These are phyloP conservation scores for Hymenopus coronatus DNA, from an alignment of 2,888 invertebrate genomes.

Conservation along the genomic window DNA sequence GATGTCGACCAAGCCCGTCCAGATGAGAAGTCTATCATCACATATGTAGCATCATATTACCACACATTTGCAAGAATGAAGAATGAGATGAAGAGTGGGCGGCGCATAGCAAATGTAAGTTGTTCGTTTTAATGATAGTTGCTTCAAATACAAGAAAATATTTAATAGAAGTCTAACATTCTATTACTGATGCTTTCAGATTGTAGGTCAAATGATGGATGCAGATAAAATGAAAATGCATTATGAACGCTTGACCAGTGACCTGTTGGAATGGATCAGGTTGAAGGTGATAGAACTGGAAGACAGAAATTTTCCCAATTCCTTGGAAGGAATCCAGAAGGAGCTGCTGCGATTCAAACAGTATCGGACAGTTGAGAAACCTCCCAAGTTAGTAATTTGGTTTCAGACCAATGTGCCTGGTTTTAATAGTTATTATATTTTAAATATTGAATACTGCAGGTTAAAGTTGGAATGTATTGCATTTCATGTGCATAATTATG, in stretches of 20 bases:
- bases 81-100: slow-evolving; percentile 96
- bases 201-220: slow-evolving; percentile 94
- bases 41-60: slow-evolving; percentile 98
- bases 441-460: neutral
- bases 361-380: slow-evolving; percentile 95
- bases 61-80: slow-evolving; percentile 99
- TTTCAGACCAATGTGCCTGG: neutral
- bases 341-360: slow-evolving; percentile 88
- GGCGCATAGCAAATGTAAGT: slow-evolving; percentile 92
- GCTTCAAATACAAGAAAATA: neutral
- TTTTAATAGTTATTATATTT: neutral
- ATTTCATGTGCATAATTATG: too few species aligned
- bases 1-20: slow-evolving; percentile 92
- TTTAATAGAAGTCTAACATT: neutral
- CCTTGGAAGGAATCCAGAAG: slow-evolving; percentile 90
- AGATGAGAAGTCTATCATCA: slow-evolving; percentile 98
- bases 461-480: too few species aligned
- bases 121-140: neutral
- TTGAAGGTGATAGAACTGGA: slow-evolving; percentile 78
- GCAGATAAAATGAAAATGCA: slow-evolving; percentile 87
- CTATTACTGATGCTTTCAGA: slow-evolving; percentile 56
- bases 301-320: slow-evolving; percentile 88
- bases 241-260: slow-evolving; percentile 80
- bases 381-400: slow-evolving; percentile 74
- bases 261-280: slow-evolving; percentile 91